These are phyloP conservation scores for Eustalomyia histrio DNA, from an alignment of 2,888 invertebrate species.

Conservation along the genomic window DNA sequence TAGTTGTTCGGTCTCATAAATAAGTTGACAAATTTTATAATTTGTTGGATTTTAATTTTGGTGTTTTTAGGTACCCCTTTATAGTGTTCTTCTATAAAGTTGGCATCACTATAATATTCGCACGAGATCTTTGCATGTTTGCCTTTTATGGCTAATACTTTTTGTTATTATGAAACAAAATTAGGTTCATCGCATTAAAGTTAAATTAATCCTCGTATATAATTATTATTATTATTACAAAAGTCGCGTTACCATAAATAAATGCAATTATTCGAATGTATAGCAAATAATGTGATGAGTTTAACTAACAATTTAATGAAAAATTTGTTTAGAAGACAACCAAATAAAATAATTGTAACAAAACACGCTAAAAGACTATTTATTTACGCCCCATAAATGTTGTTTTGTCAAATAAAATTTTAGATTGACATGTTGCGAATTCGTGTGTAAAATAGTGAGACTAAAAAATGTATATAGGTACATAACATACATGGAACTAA, in stretches of 20 bases:
- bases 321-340: constrained; percentile 31
- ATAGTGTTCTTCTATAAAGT: too few relatives aligned
- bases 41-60: too few relatives aligned
- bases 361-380: constrained; percentile 50
- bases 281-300: constrained; percentile 41
- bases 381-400: neutral
- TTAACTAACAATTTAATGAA: constrained; percentile 38
- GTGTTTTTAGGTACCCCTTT: too few relatives aligned
- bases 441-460: neutral
- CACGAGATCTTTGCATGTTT: too few relatives aligned
- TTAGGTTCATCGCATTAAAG: too few relatives aligned
- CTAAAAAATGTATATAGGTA: neutral
- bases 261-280: constrained; percentile 37
- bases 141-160: too few relatives aligned
- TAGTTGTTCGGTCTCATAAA: too few relatives aligned
- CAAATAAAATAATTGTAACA: constrained; percentile 34
- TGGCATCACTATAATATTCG: too few relatives aligned
- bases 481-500: too few relatives aligned
- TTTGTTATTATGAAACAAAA: too few relatives aligned
- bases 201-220: too few relatives aligned
- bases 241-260: neutral
- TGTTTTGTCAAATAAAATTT: constrained; percentile 26
- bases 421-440: constrained; percentile 12
- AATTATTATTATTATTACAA: constrained; percentile 19
- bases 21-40: too few relatives aligned